Evolutionary conservation across 1,140 invertebrate genomes (phyloP).

Genomic region (silkworm (Bombyx mori)): ASM3026992v2 NC_085109.1:14105501-14106000

Average conservation of each 20-base stretch:
- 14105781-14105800: constrained; percentile 47
- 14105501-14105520: constrained; percentile 44
- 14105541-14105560: constrained; percentile 35
- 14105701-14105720: constrained; percentile 54
- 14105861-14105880: constrained; percentile 24
- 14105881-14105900: neutral
- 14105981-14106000: constrained; percentile 8
- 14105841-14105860: constrained; percentile 44
- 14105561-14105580: constrained; percentile 45
- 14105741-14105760: constrained; percentile 40
- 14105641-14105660: constrained; percentile 62
- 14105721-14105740: constrained; percentile 36
- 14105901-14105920: constrained; percentile 11
- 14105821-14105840: constrained; percentile 49
- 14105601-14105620: constrained; percentile 36
- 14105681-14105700: constrained; percentile 37
- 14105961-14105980: too few species aligned
- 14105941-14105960: constrained; percentile 12
- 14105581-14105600: constrained; percentile 38
- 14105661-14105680: constrained; percentile 43
- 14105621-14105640: constrained; percentile 39
- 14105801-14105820: constrained; percentile 37
- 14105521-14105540: constrained; percentile 47
- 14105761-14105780: constrained; percentile 50
- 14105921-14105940: constrained; percentile 22